These are phyloP conservation scores for Hydropotes inermis DNA, from an alignment of 2,113 vertebrate species.

Conservation along the genomic window DNA sequence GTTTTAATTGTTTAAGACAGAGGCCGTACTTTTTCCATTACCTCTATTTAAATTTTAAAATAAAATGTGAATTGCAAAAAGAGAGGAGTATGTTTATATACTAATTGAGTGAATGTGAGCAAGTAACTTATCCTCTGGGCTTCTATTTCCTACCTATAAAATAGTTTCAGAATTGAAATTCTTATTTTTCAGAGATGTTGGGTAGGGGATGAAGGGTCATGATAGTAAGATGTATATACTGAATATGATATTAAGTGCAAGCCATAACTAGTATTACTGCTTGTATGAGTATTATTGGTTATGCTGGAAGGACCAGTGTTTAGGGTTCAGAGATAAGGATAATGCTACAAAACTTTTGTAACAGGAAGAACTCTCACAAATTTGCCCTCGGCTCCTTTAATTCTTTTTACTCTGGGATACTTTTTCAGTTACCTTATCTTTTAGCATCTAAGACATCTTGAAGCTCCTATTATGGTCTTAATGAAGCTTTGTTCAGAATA, in stretches of 20 bases:
- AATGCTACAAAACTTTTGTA: not conserved
- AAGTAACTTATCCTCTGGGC: not conserved
- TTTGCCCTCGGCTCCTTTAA: not conserved
- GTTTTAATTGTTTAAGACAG: not conserved
- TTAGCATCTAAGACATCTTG: not conserved
- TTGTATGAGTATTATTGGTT: not conserved
- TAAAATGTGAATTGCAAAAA: not conserved
- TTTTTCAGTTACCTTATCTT: not conserved
- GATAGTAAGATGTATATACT: not conserved
- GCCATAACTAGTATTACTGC: not conserved
- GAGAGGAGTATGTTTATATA: not conserved
- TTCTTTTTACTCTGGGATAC: not conserved
- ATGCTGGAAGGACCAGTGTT: not conserved
- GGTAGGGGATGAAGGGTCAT: not conserved
- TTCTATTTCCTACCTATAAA: not conserved
- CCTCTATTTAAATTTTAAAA: not conserved
- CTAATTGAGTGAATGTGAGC: not conserved
- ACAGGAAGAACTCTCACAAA: not conserved
- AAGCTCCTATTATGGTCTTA: not conserved
- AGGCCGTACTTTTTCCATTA: not conserved
- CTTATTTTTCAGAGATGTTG: not conserved
- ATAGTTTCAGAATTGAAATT: not conserved
- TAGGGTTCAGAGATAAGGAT: not conserved
- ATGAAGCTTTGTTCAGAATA: not conserved
- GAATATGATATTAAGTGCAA: not conserved